Percentiles rank a stretch among this genome's conserved stretches.
phyloP scores from a whole-genome alignment of 2,113 vertebrate species.

The Kryptolebias marmoratus region DNA sequence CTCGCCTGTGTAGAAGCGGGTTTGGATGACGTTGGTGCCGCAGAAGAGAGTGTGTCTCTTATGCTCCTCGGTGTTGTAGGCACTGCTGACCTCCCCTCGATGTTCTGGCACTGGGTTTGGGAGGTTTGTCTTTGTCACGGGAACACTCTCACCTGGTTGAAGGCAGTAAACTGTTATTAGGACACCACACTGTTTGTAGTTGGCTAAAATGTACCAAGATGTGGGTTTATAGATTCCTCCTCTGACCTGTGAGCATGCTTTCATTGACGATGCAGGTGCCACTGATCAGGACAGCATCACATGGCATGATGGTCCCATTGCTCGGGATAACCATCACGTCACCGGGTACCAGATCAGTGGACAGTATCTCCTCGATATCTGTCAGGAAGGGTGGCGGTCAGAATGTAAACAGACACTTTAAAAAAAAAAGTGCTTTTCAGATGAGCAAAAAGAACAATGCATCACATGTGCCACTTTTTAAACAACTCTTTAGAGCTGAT shows the following conservation, averaged over 20 bases:
- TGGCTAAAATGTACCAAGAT: background rate
- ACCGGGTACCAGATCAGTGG: constrained; percentile 95
- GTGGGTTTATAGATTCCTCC: background rate
- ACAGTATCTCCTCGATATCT: constrained; percentile 94
- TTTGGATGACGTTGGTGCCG: constrained; percentile 95
- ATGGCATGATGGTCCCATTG: constrained; percentile 96
- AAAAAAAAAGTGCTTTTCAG: background rate
- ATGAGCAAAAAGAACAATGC: background rate
- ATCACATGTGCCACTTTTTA: background rate
- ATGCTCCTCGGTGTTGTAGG: constrained; percentile 88
- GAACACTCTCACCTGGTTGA: constrained; percentile 92
- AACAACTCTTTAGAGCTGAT: background rate
- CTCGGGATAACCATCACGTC: constrained; percentile 93
- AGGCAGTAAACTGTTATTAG: background rate
- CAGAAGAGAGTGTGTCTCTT: constrained; percentile 96
- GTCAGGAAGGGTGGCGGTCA: constrained; percentile 2
- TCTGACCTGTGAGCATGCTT: constrained; percentile 97
- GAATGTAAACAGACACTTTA: background rate
- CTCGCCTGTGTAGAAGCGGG: constrained; percentile 96
- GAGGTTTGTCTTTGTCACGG: constrained; percentile 96
- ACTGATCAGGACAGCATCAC: constrained; percentile 93
- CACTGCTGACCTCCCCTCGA: constrained; percentile 75
- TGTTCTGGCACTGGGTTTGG: constrained; percentile 85
- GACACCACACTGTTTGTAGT: background rate
- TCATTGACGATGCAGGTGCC: constrained; percentile 99